phyloP scores from a whole-genome alignment of 2,888 invertebrate genomes.

The Euproctis similis region DNA sequence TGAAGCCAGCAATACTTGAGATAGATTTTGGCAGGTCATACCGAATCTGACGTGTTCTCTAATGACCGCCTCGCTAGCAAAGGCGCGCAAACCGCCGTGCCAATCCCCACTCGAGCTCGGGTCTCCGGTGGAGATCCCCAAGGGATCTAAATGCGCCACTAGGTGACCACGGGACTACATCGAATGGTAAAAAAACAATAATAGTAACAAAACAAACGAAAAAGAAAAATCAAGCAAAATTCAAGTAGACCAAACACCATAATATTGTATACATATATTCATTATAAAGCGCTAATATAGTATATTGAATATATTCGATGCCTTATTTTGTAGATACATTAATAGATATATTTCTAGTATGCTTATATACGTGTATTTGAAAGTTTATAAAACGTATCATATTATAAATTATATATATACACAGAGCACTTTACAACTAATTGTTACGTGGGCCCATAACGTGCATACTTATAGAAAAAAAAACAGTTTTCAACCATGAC shows the following conservation, averaged over 20 bases:
- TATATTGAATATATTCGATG: constrained; percentile 12
- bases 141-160: constrained; percentile 93
- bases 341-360: too few relatives aligned
- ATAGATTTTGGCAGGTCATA: constrained; percentile 45
- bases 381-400: constrained; percentile 1
- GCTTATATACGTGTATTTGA: not conserved
- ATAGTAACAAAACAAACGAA: constrained; percentile 23
- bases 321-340: constrained; percentile 7
- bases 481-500: too few relatives aligned
- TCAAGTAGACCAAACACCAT: constrained; percentile 7
- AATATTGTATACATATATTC: too few relatives aligned
- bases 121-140: constrained; percentile 88
- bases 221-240: too few relatives aligned
- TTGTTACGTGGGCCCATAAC: constrained; percentile 16
- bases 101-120: constrained; percentile 68
- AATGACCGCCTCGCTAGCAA: constrained; percentile 70
- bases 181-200: constrained; percentile 33
- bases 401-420: not conserved
- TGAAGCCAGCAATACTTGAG: constrained; percentile 43
- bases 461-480: too few relatives aligned
- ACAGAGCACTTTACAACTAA: constrained; percentile 5
- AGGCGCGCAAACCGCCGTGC: constrained; percentile 68
- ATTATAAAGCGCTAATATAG: constrained; percentile 20
- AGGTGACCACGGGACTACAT: constrained; percentile 93
- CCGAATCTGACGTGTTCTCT: constrained; percentile 74